Percentiles rank a stretch among this genome's conserved stretches.
phyloP scores from a whole-genome alignment of 2,797 vertebrate genomes.

The Brachyalestes nurse region DNA sequence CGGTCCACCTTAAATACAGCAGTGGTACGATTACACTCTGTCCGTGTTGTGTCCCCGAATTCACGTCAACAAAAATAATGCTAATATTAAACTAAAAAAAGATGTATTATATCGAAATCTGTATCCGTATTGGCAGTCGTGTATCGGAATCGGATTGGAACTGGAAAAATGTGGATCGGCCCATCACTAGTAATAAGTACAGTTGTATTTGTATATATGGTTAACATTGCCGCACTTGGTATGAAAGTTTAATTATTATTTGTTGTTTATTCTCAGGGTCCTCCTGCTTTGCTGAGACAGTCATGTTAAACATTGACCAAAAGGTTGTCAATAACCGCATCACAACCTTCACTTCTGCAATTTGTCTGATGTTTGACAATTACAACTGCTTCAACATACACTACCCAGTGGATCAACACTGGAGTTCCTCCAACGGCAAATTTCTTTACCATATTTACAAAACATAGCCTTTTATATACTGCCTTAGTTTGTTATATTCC shows the following conservation, averaged over 20 bases:
- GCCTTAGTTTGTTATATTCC: background rate
- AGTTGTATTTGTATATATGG: too few relatives aligned
- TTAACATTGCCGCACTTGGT: too few relatives aligned
- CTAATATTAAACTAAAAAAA: too few relatives aligned
- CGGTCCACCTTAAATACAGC: too few relatives aligned
- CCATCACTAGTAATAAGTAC: too few relatives aligned
- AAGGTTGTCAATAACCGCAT: constrained; percentile 1
- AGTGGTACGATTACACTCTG: too few relatives aligned
- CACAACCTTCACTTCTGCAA: background rate
- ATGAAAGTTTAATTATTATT: background rate
- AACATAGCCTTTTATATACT: background rate
- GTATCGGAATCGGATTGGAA: too few relatives aligned
- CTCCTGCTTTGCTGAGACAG: background rate
- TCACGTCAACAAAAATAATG: too few relatives aligned
- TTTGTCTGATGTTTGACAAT: constrained; percentile 7
- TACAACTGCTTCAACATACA: constrained; percentile 3
- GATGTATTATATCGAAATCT: too few relatives aligned
- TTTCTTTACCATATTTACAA: background rate
- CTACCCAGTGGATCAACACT: background rate
- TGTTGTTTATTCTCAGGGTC: background rate
- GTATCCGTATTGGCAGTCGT: too few relatives aligned
- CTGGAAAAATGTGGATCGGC: too few relatives aligned
- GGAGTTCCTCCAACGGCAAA: background rate
- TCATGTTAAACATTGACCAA: constrained; percentile 8
- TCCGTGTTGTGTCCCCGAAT: too few relatives aligned